Conservation (phyloP, 2,797 vertebrate genomes). For the Kryptolebias ocellatus region DNA sequence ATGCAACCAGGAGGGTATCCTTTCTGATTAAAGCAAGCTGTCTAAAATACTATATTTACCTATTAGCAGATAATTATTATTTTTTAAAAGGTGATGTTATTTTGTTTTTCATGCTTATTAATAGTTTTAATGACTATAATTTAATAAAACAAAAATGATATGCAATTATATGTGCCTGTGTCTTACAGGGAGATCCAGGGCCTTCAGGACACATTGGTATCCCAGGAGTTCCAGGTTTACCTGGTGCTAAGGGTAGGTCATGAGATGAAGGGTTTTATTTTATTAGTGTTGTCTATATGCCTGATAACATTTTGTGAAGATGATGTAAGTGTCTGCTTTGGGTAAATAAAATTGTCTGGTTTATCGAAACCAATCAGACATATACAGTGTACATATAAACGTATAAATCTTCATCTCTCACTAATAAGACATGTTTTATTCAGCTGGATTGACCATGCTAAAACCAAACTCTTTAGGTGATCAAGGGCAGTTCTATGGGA, state of each 20-base stretch:
- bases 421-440: neutral
- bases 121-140: neutral
- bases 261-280: neutral
- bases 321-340: neutral
- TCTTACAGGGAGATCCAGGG: conserved; percentile 64
- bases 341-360: no score
- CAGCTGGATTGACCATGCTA: neutral
- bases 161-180: neutral
- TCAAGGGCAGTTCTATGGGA: conserved; percentile 42
- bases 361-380: neutral
- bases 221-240: conserved; percentile 47
- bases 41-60: no score
- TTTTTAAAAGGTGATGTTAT: neutral
- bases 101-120: neutral
- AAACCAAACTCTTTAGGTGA: conserved; percentile 58
- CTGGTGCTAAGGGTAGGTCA: conserved; percentile 68
- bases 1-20: no score
- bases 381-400: neutral
- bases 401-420: neutral
- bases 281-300: neutral
- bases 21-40: no score
- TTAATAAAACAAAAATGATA: neutral
- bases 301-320: neutral
- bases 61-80: no score
- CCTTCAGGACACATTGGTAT: conserved; percentile 29